Percentiles rank a stretch among this genome's conserved stretches.
phyloP scores from a whole-genome alignment of 2,797 vertebrate genomes.

The Lagodon rhomboides region DNA sequence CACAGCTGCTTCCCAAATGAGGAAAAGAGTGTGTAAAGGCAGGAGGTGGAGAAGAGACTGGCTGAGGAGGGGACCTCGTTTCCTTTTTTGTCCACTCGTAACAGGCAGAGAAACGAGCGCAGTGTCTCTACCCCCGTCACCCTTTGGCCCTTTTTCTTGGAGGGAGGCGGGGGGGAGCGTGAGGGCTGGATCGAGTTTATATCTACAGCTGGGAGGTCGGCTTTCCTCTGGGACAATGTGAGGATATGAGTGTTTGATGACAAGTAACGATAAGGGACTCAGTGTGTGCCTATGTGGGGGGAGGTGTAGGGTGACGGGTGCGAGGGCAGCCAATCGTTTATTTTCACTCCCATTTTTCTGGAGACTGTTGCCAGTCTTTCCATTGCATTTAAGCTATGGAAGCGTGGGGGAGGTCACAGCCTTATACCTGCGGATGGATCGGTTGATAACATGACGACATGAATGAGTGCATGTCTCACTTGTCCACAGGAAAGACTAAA shows the following conservation, averaged over 20 bases:
- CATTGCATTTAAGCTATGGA: not conserved
- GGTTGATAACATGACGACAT: not conserved
- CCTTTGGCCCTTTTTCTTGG: slow-evolving; percentile 36
- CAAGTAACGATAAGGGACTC: slow-evolving; percentile 77
- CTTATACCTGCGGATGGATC: not conserved
- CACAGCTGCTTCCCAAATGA: slow-evolving; percentile 78
- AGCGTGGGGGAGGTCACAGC: not conserved
- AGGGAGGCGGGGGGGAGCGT: slow-evolving; percentile 38
- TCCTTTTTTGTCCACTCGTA: slow-evolving; percentile 27
- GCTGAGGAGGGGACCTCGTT: not conserved
- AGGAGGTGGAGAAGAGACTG: slow-evolving; percentile 18
- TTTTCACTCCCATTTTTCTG: slow-evolving; percentile 20
- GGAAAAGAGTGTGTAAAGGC: slow-evolving; percentile 35
- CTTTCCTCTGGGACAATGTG: slow-evolving; percentile 86
- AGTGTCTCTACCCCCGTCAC: slow-evolving; percentile 45
- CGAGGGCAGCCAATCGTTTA: slow-evolving; percentile 41
- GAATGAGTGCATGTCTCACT: not conserved
- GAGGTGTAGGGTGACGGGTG: slow-evolving; percentile 35
- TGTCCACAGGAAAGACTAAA: not conserved
- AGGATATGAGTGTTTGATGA: slow-evolving; percentile 87
- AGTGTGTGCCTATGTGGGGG: slow-evolving; percentile 34
- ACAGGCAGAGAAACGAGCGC: slow-evolving; percentile 15
- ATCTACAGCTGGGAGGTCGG: slow-evolving; percentile 79
- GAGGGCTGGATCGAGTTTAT: slow-evolving; percentile 67
- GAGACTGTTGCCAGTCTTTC: slow-evolving; percentile 8